phyloP scores from a whole-genome alignment of 2,888 invertebrate genomes.

The Rhagonycha fulva region DNA sequence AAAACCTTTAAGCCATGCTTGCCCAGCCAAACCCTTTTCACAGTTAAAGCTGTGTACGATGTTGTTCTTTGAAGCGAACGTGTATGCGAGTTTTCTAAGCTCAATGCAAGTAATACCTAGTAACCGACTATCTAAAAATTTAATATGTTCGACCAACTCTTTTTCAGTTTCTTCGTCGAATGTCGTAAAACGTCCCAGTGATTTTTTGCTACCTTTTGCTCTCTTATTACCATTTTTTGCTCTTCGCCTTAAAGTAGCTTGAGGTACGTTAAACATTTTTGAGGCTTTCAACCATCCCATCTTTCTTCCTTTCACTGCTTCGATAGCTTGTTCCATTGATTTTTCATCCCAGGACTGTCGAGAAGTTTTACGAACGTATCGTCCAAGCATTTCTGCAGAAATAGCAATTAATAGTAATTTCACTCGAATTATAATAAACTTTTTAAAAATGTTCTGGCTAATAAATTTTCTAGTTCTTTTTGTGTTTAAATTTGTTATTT shows the following conservation, averaged over 20 bases:
- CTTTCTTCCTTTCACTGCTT: neutral
- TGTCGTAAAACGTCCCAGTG: neutral
- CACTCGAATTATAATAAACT: too few species aligned
- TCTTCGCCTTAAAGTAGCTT: slow-evolving; percentile 1
- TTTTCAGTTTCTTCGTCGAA: neutral
- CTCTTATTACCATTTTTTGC: neutral
- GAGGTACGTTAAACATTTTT: neutral
- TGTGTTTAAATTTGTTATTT: too few species aligned
- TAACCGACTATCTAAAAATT: neutral
- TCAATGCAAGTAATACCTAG: neutral
- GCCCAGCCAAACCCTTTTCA: neutral
- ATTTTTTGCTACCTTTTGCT: neutral
- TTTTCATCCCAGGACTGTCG: too few species aligned
- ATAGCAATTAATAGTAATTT: too few species aligned
- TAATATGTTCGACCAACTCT: neutral
- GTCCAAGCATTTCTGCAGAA: too few species aligned
- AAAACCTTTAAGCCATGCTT: neutral
- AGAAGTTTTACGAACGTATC: too few species aligned
- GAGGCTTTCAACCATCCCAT: slow-evolving; percentile 12
- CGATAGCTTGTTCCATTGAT: neutral
- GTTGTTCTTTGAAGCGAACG: neutral
- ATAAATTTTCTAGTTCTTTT: too few species aligned
- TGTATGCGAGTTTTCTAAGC: neutral
- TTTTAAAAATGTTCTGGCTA: too few species aligned
- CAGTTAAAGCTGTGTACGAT: neutral